Conservation (phyloP, 2,797 vertebrate species). For the Peromyscus eremicus region DNA sequence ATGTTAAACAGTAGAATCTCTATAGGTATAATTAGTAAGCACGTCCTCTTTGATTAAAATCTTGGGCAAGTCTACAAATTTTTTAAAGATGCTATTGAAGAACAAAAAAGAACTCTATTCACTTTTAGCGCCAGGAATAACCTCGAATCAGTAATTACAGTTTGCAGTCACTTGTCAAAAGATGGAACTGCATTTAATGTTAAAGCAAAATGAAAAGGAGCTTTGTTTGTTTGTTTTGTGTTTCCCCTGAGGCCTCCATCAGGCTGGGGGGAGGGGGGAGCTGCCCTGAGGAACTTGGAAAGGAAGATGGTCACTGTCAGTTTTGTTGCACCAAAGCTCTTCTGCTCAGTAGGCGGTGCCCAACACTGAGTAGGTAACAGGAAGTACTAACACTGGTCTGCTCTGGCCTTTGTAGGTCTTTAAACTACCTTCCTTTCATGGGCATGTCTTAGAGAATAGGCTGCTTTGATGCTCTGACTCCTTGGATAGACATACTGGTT, state of each 20-base stretch:
- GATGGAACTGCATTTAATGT: neutral
- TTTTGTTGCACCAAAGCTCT: neutral
- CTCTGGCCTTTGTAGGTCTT: neutral
- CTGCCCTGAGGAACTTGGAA: neutral
- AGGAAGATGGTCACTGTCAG: neutral
- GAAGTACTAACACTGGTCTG: neutral
- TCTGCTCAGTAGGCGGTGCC: neutral
- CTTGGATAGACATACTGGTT: neutral
- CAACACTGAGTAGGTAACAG: neutral
- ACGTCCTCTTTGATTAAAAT: constrained; percentile 40
- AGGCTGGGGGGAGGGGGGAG: neutral
- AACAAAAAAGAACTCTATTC: neutral
- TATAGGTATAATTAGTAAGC: constrained; percentile 8
- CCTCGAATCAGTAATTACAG: constrained; percentile 31
- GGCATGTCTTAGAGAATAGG: neutral
- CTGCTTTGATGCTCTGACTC: neutral
- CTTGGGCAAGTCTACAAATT: constrained; percentile 8
- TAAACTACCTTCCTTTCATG: neutral
- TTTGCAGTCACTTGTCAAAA: neutral
- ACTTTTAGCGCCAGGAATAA: constrained; percentile 8
- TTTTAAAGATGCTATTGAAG: constrained; percentile 3
- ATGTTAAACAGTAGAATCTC: constrained; percentile 9
- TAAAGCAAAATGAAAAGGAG: neutral
- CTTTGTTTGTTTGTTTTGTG: neutral
- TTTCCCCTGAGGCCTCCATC: neutral